Percentiles rank a stretch among this genome's conserved stretches.
These are phyloP conservation scores for Callyntrura sp. DNA, from an alignment of 2,888 invertebrate species.

Conservation along the genomic window DNA sequence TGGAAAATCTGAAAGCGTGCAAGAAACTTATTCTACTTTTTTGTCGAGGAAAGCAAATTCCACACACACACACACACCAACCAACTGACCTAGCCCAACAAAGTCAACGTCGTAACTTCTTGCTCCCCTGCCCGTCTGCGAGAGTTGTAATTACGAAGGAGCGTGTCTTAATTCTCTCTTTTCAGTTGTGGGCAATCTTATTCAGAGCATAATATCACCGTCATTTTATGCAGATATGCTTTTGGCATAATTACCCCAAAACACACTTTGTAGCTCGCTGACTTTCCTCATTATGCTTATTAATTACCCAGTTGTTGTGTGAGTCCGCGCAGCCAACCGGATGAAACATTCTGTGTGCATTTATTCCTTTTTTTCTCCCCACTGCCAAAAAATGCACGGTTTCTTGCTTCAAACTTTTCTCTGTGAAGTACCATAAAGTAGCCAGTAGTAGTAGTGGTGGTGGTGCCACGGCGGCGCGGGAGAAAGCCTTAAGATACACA, in stretches of 20 bases:
- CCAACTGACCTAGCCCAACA: slow-evolving; percentile 36
- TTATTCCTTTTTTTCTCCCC: background rate
- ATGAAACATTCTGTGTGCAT: slow-evolving; percentile 8
- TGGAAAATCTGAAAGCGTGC: background rate
- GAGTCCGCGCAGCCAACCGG: background rate
- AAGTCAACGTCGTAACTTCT: background rate
- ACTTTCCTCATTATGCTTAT: slow-evolving; percentile 30
- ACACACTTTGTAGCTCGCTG: background rate
- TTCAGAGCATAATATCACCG: background rate
- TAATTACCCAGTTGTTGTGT: background rate
- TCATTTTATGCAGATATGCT: background rate
- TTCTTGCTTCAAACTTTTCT: background rate
- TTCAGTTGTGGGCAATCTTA: background rate
- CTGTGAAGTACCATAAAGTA: background rate
- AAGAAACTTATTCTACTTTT: background rate
- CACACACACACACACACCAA: background rate
- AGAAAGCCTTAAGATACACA: background rate
- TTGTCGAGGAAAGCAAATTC: background rate
- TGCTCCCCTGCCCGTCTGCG: background rate
- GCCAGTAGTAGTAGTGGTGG: slow-evolving; percentile 4
- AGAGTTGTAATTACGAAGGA: background rate
- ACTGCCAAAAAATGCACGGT: background rate
- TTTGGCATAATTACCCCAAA: background rate
- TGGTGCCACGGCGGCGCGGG: background rate
- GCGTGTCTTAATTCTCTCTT: background rate